Conservation (phyloP, 1,140 invertebrate genomes). For the Scaptomyza montana region DNA sequence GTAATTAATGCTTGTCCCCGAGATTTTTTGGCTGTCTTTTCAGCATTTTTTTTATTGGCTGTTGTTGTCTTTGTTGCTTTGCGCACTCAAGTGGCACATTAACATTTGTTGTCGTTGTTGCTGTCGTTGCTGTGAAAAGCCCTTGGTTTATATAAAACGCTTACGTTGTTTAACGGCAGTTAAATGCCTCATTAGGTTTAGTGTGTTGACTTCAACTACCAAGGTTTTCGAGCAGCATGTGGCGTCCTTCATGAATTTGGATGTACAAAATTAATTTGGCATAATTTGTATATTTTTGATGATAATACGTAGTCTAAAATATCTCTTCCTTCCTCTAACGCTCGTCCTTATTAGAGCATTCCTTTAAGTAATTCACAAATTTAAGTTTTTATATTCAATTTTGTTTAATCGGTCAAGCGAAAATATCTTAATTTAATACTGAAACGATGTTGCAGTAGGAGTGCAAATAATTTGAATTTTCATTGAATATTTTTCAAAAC, state of each 20-base stretch:
- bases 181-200: slow-evolving; percentile 68
- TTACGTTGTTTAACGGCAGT: slow-evolving; percentile 66
- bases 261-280: background rate
- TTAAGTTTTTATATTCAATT: no score
- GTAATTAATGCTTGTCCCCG: slow-evolving; percentile 71
- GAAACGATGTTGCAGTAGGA: no score
- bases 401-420: no score
- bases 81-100: slow-evolving; percentile 66
- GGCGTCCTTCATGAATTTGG: slow-evolving; percentile 13
- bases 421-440: no score
- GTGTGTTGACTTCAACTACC: slow-evolving; percentile 35
- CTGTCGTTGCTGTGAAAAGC: slow-evolving; percentile 8
- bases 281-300: background rate
- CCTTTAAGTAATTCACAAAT: no score
- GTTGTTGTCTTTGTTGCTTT: slow-evolving; percentile 6
- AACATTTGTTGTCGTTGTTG: slow-evolving; percentile 45
- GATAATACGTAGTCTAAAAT: no score
- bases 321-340: no score
- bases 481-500: no score
- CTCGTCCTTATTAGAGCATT: no score
- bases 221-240: background rate
- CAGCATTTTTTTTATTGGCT: background rate
- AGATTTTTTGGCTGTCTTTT: slow-evolving; percentile 53
- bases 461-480: no score
- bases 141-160: slow-evolving; percentile 63